These are phyloP conservation scores for Paracyclopina nana DNA, from an alignment of 1,140 invertebrate genomes.

Conservation along the genomic window DNA sequence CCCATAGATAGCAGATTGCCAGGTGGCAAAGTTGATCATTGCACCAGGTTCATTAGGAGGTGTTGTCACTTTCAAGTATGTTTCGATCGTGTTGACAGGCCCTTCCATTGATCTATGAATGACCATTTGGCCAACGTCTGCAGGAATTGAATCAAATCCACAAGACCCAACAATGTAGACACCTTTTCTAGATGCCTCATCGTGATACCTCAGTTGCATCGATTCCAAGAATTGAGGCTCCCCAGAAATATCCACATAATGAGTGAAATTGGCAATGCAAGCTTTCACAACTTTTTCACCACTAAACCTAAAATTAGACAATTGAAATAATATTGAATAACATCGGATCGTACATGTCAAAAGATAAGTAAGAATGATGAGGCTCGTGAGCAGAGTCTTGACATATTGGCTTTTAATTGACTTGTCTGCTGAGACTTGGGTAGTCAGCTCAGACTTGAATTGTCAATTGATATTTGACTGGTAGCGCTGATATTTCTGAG, in stretches of 20 bases:
- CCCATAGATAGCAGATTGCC: constrained; percentile 55
- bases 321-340: not conserved
- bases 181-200: constrained; percentile 47
- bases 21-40: constrained; percentile 50
- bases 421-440: too few species aligned
- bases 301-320: constrained; percentile 53
- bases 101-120: constrained; percentile 26
- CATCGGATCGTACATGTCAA: constrained; percentile 11
- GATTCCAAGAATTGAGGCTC: constrained; percentile 74
- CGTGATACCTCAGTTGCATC: constrained; percentile 59
- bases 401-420: constrained; percentile 4
- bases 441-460: too few species aligned
- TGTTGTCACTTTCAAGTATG: constrained; percentile 33
- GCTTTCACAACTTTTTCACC: constrained; percentile 80
- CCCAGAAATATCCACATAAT: constrained; percentile 77
- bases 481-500: too few species aligned
- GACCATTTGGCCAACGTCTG: constrained; percentile 42
- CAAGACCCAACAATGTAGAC: constrained; percentile 70
- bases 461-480: too few species aligned
- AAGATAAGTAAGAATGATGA: not conserved
- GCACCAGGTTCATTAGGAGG: constrained; percentile 22
- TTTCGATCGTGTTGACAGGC: constrained; percentile 50
- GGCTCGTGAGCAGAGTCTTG: too few species aligned
- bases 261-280: constrained; percentile 53
- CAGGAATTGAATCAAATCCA: constrained; percentile 69